Base-by-base conservation (phyloP, 1,140 invertebrate species). In the Philotrypesis tridentata region DNA sequence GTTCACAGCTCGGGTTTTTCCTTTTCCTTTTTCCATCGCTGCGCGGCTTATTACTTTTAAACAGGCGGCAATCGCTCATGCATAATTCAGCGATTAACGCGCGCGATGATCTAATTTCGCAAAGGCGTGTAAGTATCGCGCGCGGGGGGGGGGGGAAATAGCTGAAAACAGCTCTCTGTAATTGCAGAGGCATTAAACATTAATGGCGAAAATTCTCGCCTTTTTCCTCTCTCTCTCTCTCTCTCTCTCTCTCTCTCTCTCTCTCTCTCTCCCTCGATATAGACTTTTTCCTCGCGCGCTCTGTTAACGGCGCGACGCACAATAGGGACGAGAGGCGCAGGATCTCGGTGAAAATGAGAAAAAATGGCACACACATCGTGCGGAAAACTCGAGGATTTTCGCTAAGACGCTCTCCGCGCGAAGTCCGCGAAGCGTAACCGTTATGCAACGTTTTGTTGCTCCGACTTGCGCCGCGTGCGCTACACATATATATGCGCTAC, bases 361-460 rank as follows among this genome's bases (percentile, higher is more conserved):
- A n/a, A n/a, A n/a, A n/a, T n/a, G n/a, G n/a, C n/a, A n/a, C n/a
- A n/a, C n/a, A n/a, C n/a, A n/a, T n/a, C n/a, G n/a, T n/a, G n/a
- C n/a, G n/a, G n/a, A n/a, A n/a, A n/a, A n/a, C n/a, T n/a, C n/a
- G n/a, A 37, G 33, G 40, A 43, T 61, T 61, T 23, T 65, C 61
- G 61, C 23, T 65, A 65, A 65, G 12, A 25, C 25, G 61, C 9
- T 23, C 40, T 7, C 14, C 37, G n/a, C 40, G 43, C 48, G 73
- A 75, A 29, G 84, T 82, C 87, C 84, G 83, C 86, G 87, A 89
- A 91, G 90, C 89, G 90, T 91, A 88, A 91, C 91, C 88, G 89
- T 92, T 92, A 92, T 91, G 90, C 90, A 92, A 92, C 88, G 85
- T 88, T 89, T 89, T 85, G 89, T 89, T 89, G 86, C 87, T 80